Base-by-base conservation (phyloP, 2,888 invertebrate genomes). In the Bellardia pandia region DNA sequence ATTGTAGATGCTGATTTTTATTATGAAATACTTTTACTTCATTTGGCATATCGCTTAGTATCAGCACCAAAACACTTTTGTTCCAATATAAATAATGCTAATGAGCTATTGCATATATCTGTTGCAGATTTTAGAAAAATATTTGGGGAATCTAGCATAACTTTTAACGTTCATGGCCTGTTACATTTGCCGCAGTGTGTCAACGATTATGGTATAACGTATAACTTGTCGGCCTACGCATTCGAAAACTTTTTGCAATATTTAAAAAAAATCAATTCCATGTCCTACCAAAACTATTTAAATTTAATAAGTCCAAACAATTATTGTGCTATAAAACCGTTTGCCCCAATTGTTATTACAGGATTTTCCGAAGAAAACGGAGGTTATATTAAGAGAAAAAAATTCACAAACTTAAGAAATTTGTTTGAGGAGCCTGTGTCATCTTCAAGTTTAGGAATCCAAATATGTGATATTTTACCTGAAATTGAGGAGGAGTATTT, bases 351-450 rank as follows among this genome's bases (percentile, higher is more conserved):
- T 8, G n/a, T 45, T 42, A 68, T 77, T 2, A 77, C 56, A 8
- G 58, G 68, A 11, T 68, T 77, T 58, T 68, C 14, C 16, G 77
- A 77, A 42, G 23, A 42, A 58, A 68, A 77, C n/a, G 9, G 42
- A 13, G 42, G 66, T 16, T 58, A 16, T 30, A 30, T 77, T 23
- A 77, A 56, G 40, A 60, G 68, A 11, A 69, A 13, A 40, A 69
- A 30, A 37, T 7, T 64, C 9, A 33, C 33, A 11, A 76, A 76
- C 45, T 76, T 76, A 23, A 53, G 68, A 78, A 48, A 78, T 60
- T 68, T 58, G 33, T 78, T 78, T 77, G 78, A 78, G 40, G 58
- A 45, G 8, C 78, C 69, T 48, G 58, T 78, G 30, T 33, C 30
- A n/a, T 71, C 71, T 51, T 69, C 45, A 14, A 45, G n/a, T 14